Conservation (phyloP, 2,113 vertebrate species). For the Rhegmatorhina hoffmannsi region DNA sequence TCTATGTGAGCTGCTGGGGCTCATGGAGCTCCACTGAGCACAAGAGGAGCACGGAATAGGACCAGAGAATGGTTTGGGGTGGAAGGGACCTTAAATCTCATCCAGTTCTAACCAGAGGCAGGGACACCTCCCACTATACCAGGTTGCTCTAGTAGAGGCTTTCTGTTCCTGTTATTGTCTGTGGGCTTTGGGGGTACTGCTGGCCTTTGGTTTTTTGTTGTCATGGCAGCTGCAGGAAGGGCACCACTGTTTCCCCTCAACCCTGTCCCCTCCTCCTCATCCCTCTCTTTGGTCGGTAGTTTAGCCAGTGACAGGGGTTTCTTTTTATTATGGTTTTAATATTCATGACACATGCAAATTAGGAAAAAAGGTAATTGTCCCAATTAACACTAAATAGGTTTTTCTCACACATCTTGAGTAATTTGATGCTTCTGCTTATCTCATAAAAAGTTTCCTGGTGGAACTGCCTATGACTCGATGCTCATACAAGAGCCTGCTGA, state of each 20-base stretch:
- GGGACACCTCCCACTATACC: neutral
- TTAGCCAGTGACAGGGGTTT: neutral
- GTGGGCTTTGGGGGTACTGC: neutral
- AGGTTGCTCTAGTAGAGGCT: neutral
- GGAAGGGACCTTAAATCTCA: neutral
- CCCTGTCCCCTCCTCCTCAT: neutral
- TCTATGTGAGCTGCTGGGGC: neutral
- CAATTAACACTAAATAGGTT: slow-evolving; percentile 62
- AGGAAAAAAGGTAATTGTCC: slow-evolving; percentile 42
- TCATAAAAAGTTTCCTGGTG: slow-evolving; percentile 77
- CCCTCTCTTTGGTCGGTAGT: neutral
- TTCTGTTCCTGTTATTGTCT: fast-evolving
- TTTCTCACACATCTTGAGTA: slow-evolving; percentile 70
- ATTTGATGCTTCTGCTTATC: slow-evolving; percentile 76
- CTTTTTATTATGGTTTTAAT: slow-evolving; percentile 19
- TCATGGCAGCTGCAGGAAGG: fast-evolving
- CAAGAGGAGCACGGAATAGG: fast-evolving
- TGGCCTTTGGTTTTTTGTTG: neutral
- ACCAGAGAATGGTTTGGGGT: neutral
- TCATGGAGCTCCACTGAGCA: fast-evolving
- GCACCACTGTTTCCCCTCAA: fast-evolving
- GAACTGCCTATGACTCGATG: slow-evolving; percentile 58
- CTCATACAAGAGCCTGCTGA: slow-evolving; percentile 67
- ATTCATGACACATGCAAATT: slow-evolving; percentile 49
- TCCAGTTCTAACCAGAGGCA: neutral